Conservation (phyloP, 53 echinoderm and acorn worm species). For the Holothuria scabra region DNA sequence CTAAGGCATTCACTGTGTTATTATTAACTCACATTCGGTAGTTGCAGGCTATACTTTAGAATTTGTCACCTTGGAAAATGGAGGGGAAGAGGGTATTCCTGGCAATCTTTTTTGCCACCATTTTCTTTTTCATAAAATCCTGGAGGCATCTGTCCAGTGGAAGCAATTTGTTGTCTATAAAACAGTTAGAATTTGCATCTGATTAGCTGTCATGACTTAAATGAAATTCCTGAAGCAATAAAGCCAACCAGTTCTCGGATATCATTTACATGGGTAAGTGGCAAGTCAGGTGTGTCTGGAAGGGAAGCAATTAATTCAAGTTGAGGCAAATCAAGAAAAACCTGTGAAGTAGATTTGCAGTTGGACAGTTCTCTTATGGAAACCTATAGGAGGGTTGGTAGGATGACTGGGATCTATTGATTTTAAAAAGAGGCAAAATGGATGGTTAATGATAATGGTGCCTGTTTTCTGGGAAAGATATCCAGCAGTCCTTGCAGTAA, state of each 20-base stretch:
- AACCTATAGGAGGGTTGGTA: neutral
- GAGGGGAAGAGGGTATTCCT: neutral
- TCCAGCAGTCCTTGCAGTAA: no score
- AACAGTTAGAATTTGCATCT: slow-evolving; percentile 32
- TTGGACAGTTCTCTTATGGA: slow-evolving; percentile 23
- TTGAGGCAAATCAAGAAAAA: slow-evolving; percentile 13
- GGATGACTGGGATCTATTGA: no score
- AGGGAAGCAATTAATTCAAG: slow-evolving; percentile 28
- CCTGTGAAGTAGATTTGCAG: slow-evolving; percentile 24
- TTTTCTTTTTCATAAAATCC: neutral
- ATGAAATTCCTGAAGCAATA: no score
- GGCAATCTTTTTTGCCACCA: neutral
- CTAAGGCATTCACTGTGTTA: neutral
- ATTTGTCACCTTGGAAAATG: neutral
- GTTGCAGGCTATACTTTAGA: slow-evolving; percentile 38
- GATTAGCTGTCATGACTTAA: no score
- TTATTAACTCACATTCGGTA: neutral
- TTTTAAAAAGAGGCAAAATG: no score
- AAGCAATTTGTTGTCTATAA: slow-evolving; percentile 19
- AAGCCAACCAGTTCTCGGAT: no score
- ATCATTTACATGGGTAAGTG: neutral
- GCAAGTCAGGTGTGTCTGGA: neutral
- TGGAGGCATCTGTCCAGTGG: slow-evolving; percentile 14
- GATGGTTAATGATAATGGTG: neutral
- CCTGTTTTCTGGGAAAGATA: neutral